Evolutionary conservation across 2,888 invertebrate genomes (phyloP).

Genomic region (Uloborus plumipes): DNA sequence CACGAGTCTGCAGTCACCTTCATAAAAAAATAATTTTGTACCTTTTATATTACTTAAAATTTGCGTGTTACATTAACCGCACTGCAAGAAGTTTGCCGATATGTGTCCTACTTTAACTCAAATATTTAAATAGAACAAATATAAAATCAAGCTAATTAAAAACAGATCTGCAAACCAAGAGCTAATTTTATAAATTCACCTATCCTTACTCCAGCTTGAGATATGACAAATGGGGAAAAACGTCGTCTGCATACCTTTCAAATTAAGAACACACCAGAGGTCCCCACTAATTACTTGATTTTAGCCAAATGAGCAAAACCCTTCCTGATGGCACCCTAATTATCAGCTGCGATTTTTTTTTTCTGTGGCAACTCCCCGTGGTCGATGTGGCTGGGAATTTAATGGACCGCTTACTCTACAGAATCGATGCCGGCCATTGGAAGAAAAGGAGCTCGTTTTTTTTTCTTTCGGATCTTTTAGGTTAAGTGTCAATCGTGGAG

Average conservation of each 20-base stretch:
- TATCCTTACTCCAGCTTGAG: not conserved
- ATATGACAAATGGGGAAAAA: slow-evolving; percentile 57
- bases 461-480: slow-evolving; percentile 23
- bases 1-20: no score
- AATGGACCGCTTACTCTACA: slow-evolving; percentile 48
- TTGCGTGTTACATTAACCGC: no score
- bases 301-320: slow-evolving; percentile 63
- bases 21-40: no score
- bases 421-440: slow-evolving; percentile 49
- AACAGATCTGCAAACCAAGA: no score
- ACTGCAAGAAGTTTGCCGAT: no score
- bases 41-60: no score
- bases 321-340: slow-evolving; percentile 45
- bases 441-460: slow-evolving; percentile 13
- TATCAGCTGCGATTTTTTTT: slow-evolving; percentile 44
- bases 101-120: no score
- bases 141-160: no score
- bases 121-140: no score
- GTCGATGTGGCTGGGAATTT: slow-evolving; percentile 60
- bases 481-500: not conserved
- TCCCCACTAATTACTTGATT: slow-evolving; percentile 56
- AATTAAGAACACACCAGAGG: slow-evolving; percentile 56
- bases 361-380: slow-evolving; percentile 44
- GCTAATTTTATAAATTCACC: no score
- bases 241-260: slow-evolving; percentile 42